These are phyloP conservation scores for Haliclona indistincta DNA, from an alignment of 37 sponge, comb jelly and placozoan genomes.

Conservation along the genomic window DNA sequence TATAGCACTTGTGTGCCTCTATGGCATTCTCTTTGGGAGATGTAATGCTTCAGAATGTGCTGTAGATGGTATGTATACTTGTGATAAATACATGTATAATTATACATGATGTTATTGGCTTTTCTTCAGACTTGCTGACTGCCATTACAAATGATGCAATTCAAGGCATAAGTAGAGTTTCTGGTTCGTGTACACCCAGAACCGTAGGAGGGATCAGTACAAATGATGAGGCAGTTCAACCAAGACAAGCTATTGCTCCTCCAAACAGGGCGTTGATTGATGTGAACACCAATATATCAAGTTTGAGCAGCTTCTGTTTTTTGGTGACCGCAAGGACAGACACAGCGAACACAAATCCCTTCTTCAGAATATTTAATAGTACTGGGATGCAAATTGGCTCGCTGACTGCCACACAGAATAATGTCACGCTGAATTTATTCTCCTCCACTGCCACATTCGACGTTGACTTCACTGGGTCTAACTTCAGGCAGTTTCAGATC, in stretches of 20 bases:
- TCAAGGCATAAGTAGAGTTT: too few relatives aligned
- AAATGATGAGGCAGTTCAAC: not conserved
- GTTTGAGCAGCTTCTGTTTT: not conserved
- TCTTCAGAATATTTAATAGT: not conserved
- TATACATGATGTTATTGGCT: too few relatives aligned
- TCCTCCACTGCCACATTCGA: not conserved
- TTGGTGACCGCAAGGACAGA: not conserved
- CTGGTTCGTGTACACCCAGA: too few relatives aligned
- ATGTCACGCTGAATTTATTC: not conserved
- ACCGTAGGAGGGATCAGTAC: too few relatives aligned
- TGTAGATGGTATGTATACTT: too few relatives aligned
- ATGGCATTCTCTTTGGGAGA: too few relatives aligned
- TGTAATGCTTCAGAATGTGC: too few relatives aligned
- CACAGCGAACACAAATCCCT: not conserved
- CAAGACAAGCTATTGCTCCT: not conserved
- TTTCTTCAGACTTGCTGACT: too few relatives aligned
- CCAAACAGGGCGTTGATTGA: too few relatives aligned
- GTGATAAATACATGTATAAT: too few relatives aligned
- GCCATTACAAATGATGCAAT: too few relatives aligned
- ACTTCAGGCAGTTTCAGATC: constrained; percentile 5
- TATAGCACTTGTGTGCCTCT: too few relatives aligned
- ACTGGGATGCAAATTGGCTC: not conserved
- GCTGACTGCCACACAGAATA: not conserved
- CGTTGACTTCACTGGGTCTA: not conserved
- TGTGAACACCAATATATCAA: not conserved